Conservation (phyloP, 2,888 invertebrate genomes). For the Gnatocerus cornutus region DNA sequence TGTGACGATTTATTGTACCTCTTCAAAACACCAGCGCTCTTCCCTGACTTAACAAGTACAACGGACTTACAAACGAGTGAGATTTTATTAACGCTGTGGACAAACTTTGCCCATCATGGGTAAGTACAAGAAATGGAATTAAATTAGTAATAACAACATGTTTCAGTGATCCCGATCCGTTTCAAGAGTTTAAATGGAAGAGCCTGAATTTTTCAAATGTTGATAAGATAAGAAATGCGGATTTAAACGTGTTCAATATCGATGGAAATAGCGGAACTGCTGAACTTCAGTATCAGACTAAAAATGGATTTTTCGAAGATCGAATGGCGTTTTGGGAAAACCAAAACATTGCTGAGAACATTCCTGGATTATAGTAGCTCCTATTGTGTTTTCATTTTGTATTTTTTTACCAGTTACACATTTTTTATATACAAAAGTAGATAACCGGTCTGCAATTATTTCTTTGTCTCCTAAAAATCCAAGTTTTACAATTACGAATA, state of each 20-base stretch:
- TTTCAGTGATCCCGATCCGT: conserved; percentile 57
- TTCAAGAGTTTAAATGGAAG: conserved; percentile 46
- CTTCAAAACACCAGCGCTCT: conserved; percentile 70
- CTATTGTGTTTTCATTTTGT: too few relatives aligned
- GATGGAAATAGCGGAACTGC: conserved; percentile 39
- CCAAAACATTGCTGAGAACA: conserved; percentile 47
- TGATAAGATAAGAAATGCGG: conserved; percentile 49
- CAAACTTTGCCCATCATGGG: conserved; percentile 72
- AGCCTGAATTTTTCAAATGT: conserved; percentile 30
- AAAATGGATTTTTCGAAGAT: conserved; percentile 32
- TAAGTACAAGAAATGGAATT: conserved; percentile 55
- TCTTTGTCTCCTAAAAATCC: too few relatives aligned
- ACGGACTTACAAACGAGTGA: conserved; percentile 67
- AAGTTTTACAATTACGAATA: too few relatives aligned
- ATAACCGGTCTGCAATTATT: too few relatives aligned
- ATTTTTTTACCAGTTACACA: too few relatives aligned
- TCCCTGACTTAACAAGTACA: conserved; percentile 66
- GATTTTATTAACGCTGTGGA: conserved; percentile 69
- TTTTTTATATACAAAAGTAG: too few relatives aligned
- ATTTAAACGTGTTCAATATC: conserved; percentile 57
- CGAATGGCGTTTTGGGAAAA: conserved; percentile 47
- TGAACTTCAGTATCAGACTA: conserved; percentile 25
- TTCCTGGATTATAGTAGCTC: conserved; percentile 32
- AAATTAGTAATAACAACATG: neutral
- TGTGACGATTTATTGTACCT: conserved; percentile 74